These are phyloP conservation scores for Pangasius macronema DNA, from an alignment of 2,797 vertebrate species.

Conservation along the genomic window DNA sequence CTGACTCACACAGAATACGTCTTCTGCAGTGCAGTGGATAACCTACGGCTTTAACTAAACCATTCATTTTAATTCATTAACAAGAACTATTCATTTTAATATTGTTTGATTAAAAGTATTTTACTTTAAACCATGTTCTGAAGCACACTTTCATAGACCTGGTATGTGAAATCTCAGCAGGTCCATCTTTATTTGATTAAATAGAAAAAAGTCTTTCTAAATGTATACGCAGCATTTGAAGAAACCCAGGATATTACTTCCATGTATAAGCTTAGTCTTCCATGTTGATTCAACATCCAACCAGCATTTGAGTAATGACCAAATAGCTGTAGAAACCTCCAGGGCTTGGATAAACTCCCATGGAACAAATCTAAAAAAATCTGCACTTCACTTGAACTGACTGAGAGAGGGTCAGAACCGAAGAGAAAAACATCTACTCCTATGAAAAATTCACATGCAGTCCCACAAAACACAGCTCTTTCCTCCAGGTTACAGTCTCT, in stretches of 20 bases:
- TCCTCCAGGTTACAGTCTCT: constrained; percentile 55
- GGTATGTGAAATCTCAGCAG: background rate
- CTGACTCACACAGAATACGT: constrained; percentile 2
- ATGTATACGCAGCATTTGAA: background rate
- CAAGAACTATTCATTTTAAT: background rate
- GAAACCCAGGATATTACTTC: background rate
- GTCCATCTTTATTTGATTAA: background rate
- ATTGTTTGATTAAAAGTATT: background rate
- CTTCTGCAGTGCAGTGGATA: background rate
- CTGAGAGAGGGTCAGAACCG: constrained; percentile 52
- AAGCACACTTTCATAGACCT: background rate
- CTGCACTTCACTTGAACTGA: constrained; percentile 67
- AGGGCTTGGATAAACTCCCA: constrained; percentile 42
- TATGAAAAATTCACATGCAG: constrained; percentile 67
- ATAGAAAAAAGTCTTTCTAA: background rate
- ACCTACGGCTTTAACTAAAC: constrained; percentile 6
- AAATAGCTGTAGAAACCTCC: constrained; percentile 49
- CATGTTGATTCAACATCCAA: background rate
- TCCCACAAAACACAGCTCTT: constrained; percentile 49
- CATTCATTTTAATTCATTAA: background rate
- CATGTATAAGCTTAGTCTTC: background rate
- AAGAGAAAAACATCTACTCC: constrained; percentile 42
- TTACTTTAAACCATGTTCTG: background rate
- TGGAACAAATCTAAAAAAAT: constrained; percentile 63
- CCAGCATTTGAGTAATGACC: constrained; percentile 34